Evolutionary conservation across 1,140 invertebrate genomes (phyloP), one percentile per base, ranked within the genome.

Genomic region (Drosophila ambigua): DNA sequence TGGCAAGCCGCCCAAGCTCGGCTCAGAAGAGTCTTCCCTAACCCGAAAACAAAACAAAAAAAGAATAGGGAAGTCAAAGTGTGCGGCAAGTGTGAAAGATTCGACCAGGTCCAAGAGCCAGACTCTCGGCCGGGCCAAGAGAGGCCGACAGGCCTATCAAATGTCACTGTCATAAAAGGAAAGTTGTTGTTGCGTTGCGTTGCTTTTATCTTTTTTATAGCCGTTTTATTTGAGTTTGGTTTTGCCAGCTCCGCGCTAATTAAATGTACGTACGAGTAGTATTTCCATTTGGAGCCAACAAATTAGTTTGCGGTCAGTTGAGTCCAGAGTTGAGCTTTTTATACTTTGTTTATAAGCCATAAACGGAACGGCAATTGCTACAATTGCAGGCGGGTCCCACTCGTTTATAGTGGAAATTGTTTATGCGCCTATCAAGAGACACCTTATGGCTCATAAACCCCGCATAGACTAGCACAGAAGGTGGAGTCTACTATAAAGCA

Each of bases 21-120:
- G 31, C 24, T 39, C 35, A 39, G 4, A 5, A 13, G 11, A 39
- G 13, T 4, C 35, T 13, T 13, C 35, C 35, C 9, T 35, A 13
- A 15, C 15, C 28, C 24, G 16, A 43, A 69, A 69, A 43, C 24
- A 24, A 43, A 69, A 69, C 43, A 49, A 39, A 31, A 46, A 54
- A 60, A 54, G 53, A 48, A 68, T 16, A 58, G 49, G 67, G 60
- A 67, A 77, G 62, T 61, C 76, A 59, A 80, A 84, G 82, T 88
- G 82, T 87, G 82, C 83, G 83, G 84, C 84, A 88, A 88, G 83
- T 88, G 83, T 88, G 83, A 88, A 88, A 87, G 75, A 88, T 87
- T 73, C 78, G 51, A 59, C 46, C 60, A 61, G 69, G 58, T 77
- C 73, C 73, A 62, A 49, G 72, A 60, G 79, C 69, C 51, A 49